Evolutionary conservation across 2,113 vertebrate species (phyloP), one percentile per base, ranked within the genome.

Genomic region (Serinus canaria): DNA sequence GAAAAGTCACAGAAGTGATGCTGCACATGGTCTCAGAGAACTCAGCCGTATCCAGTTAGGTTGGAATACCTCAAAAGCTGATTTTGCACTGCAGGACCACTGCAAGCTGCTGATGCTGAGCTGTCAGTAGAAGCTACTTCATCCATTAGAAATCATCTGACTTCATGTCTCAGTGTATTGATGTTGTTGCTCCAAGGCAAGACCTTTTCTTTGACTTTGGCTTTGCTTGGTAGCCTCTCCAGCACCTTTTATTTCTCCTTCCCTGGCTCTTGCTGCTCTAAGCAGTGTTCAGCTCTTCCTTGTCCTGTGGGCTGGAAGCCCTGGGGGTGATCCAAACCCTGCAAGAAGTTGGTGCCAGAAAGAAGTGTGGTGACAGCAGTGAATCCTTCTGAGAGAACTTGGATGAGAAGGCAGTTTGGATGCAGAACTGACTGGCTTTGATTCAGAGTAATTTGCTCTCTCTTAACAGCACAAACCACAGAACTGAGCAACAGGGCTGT

Each of bases 391-490:
- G 13, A 62, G 49, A 83, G 28, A 28, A 73, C 84, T 88, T 83
- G 82, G 25, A 66, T 86, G 39, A 50, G 50, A 86, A 89, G 30
- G 37, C 50, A 24, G 23, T 86, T 80, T 69, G 88, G 35, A 70
- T 0, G 2, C 50, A 20, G 63, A 83, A 59, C 20, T 59, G 55
- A 8, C 72, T 93, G 85, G 94, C 90, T 92, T 94, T 86, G 55
- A 53, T 53, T 86, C 75, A 43, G 62, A 58, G 50, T 80, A 59
- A 70, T 93, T 91, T 85, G 78, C 66, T 84, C 5, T 70, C 31
- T 78, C n/a, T 76, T 91, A 89, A 77, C 72, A 59, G 33, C 43
- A 59, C 25, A 86, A 83, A 90, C 79, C 76, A 81, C 88, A 80
- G 86, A 27, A 77, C 0, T 93, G 79, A 90, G 83, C 64, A 95